Evolutionary conservation across 2,113 vertebrate genomes (phyloP).

Genomic region (Petromus typicus): DNA sequence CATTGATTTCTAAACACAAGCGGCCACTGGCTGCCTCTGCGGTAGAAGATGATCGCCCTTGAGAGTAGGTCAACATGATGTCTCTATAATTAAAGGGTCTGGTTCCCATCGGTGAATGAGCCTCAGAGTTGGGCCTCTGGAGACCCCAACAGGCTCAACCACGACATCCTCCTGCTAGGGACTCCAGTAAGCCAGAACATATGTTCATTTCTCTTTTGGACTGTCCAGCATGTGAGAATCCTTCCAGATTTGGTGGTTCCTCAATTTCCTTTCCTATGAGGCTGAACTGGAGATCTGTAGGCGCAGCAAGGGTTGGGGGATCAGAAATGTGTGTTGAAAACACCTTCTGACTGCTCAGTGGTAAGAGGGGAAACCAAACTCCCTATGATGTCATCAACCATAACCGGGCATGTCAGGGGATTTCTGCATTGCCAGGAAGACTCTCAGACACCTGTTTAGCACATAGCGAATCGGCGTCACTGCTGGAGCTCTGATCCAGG

Average conservation of each 20-base stretch:
- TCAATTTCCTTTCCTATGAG: slow-evolving; percentile 24
- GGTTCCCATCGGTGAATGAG: neutral
- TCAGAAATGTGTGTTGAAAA: neutral
- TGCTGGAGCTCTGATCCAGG: neutral
- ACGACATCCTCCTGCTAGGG: no score
- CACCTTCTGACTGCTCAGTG: neutral
- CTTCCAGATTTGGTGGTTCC: neutral
- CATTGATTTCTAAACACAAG: no score
- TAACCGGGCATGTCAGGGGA: fast-evolving
- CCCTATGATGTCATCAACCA: fast-evolving
- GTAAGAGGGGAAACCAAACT: neutral
- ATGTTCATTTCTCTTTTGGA: neutral
- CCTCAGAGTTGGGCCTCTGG: neutral
- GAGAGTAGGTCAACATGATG: neutral
- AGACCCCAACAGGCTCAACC: fast-evolving
- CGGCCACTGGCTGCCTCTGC: neutral
- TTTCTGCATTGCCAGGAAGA: neutral
- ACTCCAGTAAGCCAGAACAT: neutral
- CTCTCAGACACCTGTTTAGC: neutral
- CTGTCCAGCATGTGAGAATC: neutral
- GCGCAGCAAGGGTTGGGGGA: neutral
- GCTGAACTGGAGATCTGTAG: neutral
- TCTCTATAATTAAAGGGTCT: neutral
- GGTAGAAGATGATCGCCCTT: neutral
- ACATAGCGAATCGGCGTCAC: no score